Evolutionary conservation across 2,888 invertebrate species (phyloP), one percentile per base, ranked within the genome.

Genomic region (Polymixis lichenea): DNA sequence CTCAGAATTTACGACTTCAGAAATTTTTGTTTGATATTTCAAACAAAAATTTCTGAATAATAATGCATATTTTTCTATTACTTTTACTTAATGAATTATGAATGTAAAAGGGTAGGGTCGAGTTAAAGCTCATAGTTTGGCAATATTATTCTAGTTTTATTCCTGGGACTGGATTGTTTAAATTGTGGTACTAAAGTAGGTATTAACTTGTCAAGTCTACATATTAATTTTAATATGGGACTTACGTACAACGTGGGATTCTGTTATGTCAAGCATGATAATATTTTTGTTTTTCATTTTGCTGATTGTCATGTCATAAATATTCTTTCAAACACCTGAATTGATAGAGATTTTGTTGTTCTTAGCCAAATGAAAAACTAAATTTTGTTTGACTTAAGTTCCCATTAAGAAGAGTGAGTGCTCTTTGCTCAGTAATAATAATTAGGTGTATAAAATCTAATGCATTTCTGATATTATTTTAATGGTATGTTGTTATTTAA

Each of bases 71-170:
- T 32, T 66, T 6, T 43, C 15, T 58, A 65, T 53, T 72, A 56
- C 46, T 70, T 25, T 13, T 67, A 22, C 22, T 66, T 65, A 60
- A 61, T 51, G 22, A 68, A 55, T 69, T 60, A 58, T 68, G n/a
- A 55, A 49, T 80, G 15, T 64, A 19, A 60, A 60, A 56, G 81
- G 78, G 49, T 61, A 49, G 82, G 78, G 69, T 81, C 69, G 66
- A 82, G 61, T 66, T 67, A 19, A 53, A 51, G 22, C 60, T 82
- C 46, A 72, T 78, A 66, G n/a, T 38, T 71, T 58, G 56, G 49
- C 15, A n/a, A 70, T 73, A 70, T n/a, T 56, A 8, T 25, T 62
- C 1, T 73, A 70, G 15, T 66, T 46, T 66, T 61, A 69, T 61
- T 17, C 0, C 3, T 62, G 83, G 78, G 61, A 67, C 53, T 70